Evolutionary conservation across 2,113 vertebrate species (phyloP), one percentile per base, ranked within the genome.

Genomic region (Vombatus ursinus): DNA sequence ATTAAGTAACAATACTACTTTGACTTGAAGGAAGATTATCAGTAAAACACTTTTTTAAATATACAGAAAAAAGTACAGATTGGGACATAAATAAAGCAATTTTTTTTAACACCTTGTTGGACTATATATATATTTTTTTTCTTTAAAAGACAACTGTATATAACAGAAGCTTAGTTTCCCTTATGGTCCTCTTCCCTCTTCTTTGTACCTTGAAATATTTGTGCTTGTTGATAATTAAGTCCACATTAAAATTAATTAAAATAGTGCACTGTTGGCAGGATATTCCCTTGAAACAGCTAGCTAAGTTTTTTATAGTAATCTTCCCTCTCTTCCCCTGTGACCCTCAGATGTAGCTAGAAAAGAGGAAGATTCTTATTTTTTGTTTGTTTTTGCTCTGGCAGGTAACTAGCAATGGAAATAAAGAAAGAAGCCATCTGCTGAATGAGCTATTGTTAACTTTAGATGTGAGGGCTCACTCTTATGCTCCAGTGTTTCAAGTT

Each of bases 281-380:
- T 50, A 93, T 96, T 95, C 68, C 91, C 96, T 97, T 98, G 96
- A 91, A 96, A 91, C 93, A 97, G 93, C 90, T 92, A 68, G 50
- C 77, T 89, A 90, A 96, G 97, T 57, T 93, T 98, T 97, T 98
- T 98, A 97, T 97, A 97, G 94, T 93, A 97, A 61, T 51, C 92
- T 94, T 97, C 96, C 96, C 94, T 94, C n/a, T 84, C 68, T 44
- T 84, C 68, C 31, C 25, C 31, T 84, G 6, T 44, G 19, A 84
- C 68, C 92, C 97, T n/a, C 94, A 92, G 96, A 52, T 97, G 97
- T 96, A 96, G 93, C 77, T 95, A 91, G 91, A 96, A 95, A 52
- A 95, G 90, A 95, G 94, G n/a, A 97, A 92, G 96, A 77, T 93
- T 11, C 50, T 91, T 12, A 0, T 77, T 25, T 91, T 95, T 52